Percentiles rank a stretch among this genome's conserved stretches.
phyloP scores from a whole-genome alignment of 2,113 vertebrate genomes.

The Syngnathus typhle region DNA sequence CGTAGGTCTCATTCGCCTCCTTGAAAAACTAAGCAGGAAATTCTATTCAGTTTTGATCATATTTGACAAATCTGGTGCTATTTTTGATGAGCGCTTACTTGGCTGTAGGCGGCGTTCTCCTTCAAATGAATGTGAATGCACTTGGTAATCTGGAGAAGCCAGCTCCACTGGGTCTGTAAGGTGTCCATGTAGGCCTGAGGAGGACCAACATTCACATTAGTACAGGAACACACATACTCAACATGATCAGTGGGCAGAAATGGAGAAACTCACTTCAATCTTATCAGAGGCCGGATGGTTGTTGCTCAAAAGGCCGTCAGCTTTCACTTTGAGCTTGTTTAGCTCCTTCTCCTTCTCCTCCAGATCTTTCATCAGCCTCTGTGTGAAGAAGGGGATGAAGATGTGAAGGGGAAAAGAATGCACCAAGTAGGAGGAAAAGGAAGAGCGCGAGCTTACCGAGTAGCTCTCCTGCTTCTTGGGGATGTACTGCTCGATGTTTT shows the following conservation, averaged over 20 bases:
- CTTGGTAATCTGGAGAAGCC: constrained; percentile 97
- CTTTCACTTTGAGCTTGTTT: constrained; percentile 89
- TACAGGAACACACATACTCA: neutral
- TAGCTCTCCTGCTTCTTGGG: constrained; percentile 90
- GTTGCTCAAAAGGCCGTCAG: constrained; percentile 81
- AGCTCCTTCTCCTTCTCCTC: constrained; percentile 94
- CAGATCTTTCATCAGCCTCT: constrained; percentile 91
- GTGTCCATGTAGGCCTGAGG: constrained; percentile 92
- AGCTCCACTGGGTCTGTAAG: constrained; percentile 97
- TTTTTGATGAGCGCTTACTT: constrained; percentile 64
- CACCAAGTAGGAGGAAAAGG: neutral
- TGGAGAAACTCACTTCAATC: constrained; percentile 75
- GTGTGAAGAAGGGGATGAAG: neutral
- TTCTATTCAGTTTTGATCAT: neutral
- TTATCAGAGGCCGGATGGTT: constrained; percentile 92
- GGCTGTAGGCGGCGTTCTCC: constrained; percentile 93
- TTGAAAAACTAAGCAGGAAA: constrained; percentile 82
- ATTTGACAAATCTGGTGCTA: neutral
- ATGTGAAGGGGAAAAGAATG: neutral
- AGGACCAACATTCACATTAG: no score
- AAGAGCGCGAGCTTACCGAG: constrained; percentile 73
- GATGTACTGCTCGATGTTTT: constrained; percentile 81
- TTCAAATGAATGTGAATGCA: constrained; percentile 92
- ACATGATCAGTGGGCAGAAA: neutral
- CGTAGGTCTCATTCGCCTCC: constrained; percentile 83